These are phyloP conservation scores for Andrena bucephala DNA, from an alignment of 2,888 invertebrate species.

Conservation along the genomic window DNA sequence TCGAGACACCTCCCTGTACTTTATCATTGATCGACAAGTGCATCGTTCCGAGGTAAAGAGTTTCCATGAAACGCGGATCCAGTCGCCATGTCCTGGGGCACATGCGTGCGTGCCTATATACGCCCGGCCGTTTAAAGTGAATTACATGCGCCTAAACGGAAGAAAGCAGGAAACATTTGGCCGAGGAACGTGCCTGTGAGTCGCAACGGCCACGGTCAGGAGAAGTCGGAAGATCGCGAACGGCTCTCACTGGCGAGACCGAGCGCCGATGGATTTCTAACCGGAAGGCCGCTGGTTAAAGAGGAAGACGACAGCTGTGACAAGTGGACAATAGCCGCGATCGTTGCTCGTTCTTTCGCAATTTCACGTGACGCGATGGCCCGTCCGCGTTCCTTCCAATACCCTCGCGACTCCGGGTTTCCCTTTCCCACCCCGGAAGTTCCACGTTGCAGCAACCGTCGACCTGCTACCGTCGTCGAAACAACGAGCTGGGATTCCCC, in stretches of 20 bases:
- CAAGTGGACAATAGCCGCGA: constrained; percentile 31
- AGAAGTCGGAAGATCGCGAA: constrained; percentile 44
- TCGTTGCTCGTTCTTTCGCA: constrained; percentile 32
- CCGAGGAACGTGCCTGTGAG: constrained; percentile 17
- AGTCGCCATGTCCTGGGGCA: no score
- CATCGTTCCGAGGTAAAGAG: no score
- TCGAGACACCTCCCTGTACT: no score
- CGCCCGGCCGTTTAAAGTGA: not conserved
- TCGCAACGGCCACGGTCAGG: constrained; percentile 27
- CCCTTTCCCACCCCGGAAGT: constrained; percentile 15
- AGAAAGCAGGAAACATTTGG: constrained; percentile 34
- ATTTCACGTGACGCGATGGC: constrained; percentile 30
- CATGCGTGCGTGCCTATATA: not conserved
- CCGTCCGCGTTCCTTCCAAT: constrained; percentile 4
- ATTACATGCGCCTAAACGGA: not conserved
- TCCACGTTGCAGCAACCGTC: not conserved
- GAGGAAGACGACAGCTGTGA: constrained; percentile 40
- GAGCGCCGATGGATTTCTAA: constrained; percentile 50
- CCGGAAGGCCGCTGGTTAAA: constrained; percentile 45
- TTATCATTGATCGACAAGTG: no score
- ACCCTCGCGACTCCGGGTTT: constrained; percentile 22
- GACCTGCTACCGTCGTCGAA: not conserved
- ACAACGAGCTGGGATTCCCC: not conserved
- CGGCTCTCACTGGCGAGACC: constrained; percentile 48
- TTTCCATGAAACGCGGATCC: no score